Conservation (phyloP, 2,888 invertebrate species). For the Phorcus lineatus region DNA sequence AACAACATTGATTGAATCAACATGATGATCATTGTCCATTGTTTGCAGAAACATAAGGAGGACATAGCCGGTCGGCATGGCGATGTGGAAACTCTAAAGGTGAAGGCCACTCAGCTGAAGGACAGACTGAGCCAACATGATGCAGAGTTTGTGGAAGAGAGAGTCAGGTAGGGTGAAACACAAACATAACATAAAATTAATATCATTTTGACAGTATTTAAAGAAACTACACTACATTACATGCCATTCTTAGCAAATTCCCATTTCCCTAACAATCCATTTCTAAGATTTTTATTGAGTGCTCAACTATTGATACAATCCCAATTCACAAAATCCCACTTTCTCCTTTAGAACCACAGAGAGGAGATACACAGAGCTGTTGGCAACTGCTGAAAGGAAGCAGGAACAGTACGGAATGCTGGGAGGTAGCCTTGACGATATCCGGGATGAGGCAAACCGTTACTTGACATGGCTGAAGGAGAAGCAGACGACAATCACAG, state of each 20-base stretch:
- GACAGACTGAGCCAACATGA: conserved; percentile 65
- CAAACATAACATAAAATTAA: no score
- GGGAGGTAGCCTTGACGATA: conserved; percentile 55
- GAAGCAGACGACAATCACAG: conserved; percentile 47
- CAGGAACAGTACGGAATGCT: conserved; percentile 51
- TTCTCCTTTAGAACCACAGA: conserved; percentile 53
- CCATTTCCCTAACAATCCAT: no score
- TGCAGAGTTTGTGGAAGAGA: conserved; percentile 65
- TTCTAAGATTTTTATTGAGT: no score
- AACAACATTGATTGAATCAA: neutral
- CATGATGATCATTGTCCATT: neutral
- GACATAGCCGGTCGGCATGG: conserved; percentile 50
- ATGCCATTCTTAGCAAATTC: no score
- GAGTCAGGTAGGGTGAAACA: conserved; percentile 58
- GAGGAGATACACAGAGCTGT: conserved; percentile 54
- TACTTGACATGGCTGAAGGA: conserved; percentile 66
- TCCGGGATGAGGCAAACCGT: conserved; percentile 60
- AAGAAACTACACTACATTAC: no score
- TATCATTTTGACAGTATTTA: no score
- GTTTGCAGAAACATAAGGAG: conserved; percentile 59
- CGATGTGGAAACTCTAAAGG: conserved; percentile 51
- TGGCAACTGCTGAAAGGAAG: conserved; percentile 44
- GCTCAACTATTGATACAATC: no score
- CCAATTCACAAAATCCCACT: neutral
- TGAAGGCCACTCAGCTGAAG: conserved; percentile 48